phyloP scores from a whole-genome alignment of 2,888 invertebrate species.

The Drosophila subquinaria region DNA sequence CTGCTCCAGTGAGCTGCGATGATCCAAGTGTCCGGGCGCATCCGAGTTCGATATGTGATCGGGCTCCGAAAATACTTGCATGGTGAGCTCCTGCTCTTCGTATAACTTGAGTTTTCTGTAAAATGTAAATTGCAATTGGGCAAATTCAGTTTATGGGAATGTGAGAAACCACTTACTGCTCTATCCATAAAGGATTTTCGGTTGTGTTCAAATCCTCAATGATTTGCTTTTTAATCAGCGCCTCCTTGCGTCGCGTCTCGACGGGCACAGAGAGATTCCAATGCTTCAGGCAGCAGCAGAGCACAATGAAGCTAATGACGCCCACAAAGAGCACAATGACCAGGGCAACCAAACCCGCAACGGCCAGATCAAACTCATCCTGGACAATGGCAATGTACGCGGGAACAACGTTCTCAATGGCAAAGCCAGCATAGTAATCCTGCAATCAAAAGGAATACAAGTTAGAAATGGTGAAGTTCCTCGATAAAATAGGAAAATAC shows the following conservation, averaged over 20 bases:
- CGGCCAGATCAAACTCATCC: constrained; percentile 93
- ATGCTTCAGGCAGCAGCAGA: constrained; percentile 95
- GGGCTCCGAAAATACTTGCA: constrained; percentile 95
- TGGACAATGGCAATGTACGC: constrained; percentile 89
- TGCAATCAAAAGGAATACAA: constrained; percentile 45
- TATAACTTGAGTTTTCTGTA: constrained; percentile 93
- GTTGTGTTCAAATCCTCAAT: constrained; percentile 95
- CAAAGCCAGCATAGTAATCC: constrained; percentile 90
- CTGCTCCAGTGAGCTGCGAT: constrained; percentile 84
- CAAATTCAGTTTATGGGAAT: not conserved
- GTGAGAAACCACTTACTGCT: constrained; percentile 88
- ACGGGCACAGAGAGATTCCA: constrained; percentile 94
- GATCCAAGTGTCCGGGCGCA: constrained; percentile 83
- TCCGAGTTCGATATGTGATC: constrained; percentile 86
- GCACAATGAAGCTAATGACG: constrained; percentile 93
- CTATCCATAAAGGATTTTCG: constrained; percentile 96
- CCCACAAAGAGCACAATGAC: constrained; percentile 94
- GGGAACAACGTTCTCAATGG: constrained; percentile 91
- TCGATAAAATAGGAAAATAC: constrained; percentile 74
- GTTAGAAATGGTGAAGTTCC: not conserved
- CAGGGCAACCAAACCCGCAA: constrained; percentile 94
- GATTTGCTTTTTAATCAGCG: constrained; percentile 92
- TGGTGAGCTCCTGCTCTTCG: constrained; percentile 96
- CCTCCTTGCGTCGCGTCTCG: constrained; percentile 93
- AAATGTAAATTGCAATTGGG: constrained; percentile 10